Conservation (phyloP, 2,888 invertebrate species). For the Eupithecia dodoneata region DNA sequence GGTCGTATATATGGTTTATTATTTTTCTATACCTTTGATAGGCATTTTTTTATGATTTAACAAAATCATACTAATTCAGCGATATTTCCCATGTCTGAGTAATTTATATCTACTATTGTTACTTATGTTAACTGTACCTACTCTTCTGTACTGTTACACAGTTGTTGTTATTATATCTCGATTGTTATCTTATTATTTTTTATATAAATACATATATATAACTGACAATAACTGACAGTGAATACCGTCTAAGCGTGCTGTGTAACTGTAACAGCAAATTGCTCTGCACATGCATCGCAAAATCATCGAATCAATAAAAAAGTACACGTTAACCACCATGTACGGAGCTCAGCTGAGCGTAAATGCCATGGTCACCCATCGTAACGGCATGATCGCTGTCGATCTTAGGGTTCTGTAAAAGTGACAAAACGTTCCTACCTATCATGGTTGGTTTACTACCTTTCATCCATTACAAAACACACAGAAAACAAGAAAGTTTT, state of each 20-base stretch:
- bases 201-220: background rate
- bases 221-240: constrained; percentile 21
- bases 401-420: constrained; percentile 50
- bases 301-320: constrained; percentile 61
- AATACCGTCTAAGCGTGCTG: constrained; percentile 31
- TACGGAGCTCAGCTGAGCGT: constrained; percentile 74
- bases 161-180: background rate
- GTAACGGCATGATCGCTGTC: constrained; percentile 72
- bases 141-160: background rate
- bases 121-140: background rate
- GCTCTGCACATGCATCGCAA: constrained; percentile 53
- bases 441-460: background rate
- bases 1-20: background rate
- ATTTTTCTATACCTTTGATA: background rate
- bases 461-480: background rate
- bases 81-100: no score
- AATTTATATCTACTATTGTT: background rate
- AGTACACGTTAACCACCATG: constrained; percentile 72
- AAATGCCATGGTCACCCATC: constrained; percentile 82
- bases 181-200: background rate
- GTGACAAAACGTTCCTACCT: background rate
- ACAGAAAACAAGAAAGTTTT: no score
- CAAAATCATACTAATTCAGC: background rate
- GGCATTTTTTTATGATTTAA: background rate
- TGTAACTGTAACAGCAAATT: constrained; percentile 64